A percentile compares a stretch with the other conserved stretches of the same genome.
Evolutionary conservation across 2,888 invertebrate genomes (phyloP).

Genomic region (Nomada fucata): DNA sequence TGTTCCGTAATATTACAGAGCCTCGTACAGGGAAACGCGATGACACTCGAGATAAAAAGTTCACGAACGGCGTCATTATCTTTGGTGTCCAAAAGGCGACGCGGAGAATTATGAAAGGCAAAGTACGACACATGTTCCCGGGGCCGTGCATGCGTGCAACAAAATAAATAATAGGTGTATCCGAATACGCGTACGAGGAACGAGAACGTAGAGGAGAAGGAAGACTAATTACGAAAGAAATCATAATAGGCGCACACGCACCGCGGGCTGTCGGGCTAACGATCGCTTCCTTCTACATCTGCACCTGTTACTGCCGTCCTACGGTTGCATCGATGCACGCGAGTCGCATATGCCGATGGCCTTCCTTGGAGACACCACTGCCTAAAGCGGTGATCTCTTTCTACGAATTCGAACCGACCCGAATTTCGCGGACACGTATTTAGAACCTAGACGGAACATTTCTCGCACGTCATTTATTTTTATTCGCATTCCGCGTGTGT

Average conservation of each 20-base stretch:
- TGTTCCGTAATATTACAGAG: background rate
- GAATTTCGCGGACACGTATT: conserved; percentile 8
- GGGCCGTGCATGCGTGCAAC: conserved; percentile 67
- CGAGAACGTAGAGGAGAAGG: conserved; percentile 35
- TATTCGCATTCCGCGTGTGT: too few relatives aligned
- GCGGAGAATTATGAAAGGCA: conserved; percentile 21
- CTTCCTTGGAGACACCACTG: conserved; percentile 72
- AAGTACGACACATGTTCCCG: conserved; percentile 60
- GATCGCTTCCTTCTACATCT: conserved; percentile 79
- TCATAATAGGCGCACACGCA: conserved; percentile 79
- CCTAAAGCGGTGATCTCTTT: conserved; percentile 61
- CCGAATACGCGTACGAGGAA: conserved; percentile 55
- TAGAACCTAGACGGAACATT: background rate
- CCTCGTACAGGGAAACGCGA: background rate
- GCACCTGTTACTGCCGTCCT: conserved; percentile 81
- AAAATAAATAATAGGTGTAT: conserved; percentile 74
- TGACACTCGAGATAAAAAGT: conserved; percentile 7
- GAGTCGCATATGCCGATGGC: conserved; percentile 81
- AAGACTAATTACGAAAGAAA: conserved; percentile 79
- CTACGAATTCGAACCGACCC: background rate
- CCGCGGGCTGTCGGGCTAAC: conserved; percentile 79
- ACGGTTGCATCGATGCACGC: conserved; percentile 78
- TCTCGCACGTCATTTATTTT: background rate
- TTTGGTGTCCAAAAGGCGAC: conserved; percentile 4
- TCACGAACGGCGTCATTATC: conserved; percentile 42